Conservation (phyloP, 92 coral and sea anemone genomes). For the Pocillopora grandis region DNA sequence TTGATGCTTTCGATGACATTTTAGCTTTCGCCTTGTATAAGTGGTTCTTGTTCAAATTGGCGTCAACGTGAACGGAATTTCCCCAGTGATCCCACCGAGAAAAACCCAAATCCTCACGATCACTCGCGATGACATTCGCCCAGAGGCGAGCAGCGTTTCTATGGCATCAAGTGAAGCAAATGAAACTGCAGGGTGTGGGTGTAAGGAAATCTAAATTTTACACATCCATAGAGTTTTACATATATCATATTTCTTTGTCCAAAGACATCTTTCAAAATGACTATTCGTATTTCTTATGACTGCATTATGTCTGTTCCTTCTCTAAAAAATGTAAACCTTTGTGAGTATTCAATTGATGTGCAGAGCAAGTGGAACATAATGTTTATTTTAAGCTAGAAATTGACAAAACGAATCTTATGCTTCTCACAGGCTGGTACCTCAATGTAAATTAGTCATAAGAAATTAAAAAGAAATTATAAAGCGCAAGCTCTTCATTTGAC, state of each 20-base stretch:
- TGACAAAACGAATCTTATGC: no score
- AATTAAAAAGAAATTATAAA: no score
- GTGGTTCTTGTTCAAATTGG: background rate
- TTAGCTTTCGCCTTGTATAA: no score
- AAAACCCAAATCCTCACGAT: background rate
- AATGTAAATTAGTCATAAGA: no score
- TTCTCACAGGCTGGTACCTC: no score
- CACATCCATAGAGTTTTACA: no score
- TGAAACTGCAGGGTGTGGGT: background rate
- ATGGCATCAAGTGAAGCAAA: background rate
- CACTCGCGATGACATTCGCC: conserved; percentile 13
- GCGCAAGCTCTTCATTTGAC: no score
- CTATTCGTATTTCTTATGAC: no score
- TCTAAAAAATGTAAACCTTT: background rate
- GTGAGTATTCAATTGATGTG: background rate
- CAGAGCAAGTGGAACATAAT: no score
- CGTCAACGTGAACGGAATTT: background rate
- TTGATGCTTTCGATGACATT: background rate
- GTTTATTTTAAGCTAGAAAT: no score
- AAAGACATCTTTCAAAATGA: no score
- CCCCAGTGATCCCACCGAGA: background rate
- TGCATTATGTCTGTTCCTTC: background rate
- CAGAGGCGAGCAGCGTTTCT: background rate
- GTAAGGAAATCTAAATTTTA: background rate
- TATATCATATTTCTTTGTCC: no score